Base-by-base conservation (phyloP, 1,140 invertebrate species). In the Helicoverpa zea region DNA sequence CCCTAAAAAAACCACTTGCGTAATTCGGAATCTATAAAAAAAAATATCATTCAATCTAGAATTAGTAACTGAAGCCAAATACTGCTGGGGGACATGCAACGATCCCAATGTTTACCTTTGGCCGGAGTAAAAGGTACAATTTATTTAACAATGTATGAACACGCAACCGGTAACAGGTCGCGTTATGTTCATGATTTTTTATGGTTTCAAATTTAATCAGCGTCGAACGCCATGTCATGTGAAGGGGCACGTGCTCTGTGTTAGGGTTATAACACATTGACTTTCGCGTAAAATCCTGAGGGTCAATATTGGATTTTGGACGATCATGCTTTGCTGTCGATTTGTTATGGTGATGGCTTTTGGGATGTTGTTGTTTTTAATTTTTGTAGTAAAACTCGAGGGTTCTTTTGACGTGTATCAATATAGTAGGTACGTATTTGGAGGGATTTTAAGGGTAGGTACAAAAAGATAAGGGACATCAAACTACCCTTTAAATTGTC, bases 191-290 rank as follows among this genome's bases (percentile, higher is more conserved):
- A 84, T 88, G 85, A 87, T 88, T 89, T 89, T 89, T 89, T 91
- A 91, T 79, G 89, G 89, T 83, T 89, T 91, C 87, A 84, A 85
- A 88, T 89, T 91, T 91, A 91, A 91, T 91, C 87, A 91, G 81
- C 81, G 58, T 16, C 72, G 49, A 58, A 73, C 82, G 80, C 73
- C 47, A 79, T 80, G 63, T 79, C 58, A 79, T 54, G 54, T 80
- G 76, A 49, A 30, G 66, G 66, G 72, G 81, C 83, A 58, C 80
- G 82, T 79, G 70, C 74, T 76, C 79, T 35, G 49, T 51, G 61
- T 86, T 80, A 83, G 59, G 81, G 74, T 52, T 79, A 47, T 81
- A 83, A 58, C 64, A 82, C 74, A 85, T 73, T 74, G 49, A 16
- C 35, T 64, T 73, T 70, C 52, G 47, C 66, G 47, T 52, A n/a